Evolutionary conservation across 2,113 vertebrate genomes (phyloP).

Genomic region (Platichthys flesus): DNA sequence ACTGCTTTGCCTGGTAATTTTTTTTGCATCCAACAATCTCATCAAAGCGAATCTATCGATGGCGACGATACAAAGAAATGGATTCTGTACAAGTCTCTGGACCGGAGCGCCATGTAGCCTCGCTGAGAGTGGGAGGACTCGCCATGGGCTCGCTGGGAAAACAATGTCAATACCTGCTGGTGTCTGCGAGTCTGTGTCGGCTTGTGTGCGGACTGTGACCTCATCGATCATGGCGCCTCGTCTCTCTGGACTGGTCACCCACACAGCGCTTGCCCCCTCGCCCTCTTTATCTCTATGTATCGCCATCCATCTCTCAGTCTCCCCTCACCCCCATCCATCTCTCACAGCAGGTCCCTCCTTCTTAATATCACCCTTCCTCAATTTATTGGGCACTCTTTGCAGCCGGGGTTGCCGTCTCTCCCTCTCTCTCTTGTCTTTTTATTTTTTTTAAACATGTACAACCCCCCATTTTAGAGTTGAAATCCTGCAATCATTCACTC

Average conservation of each 20-base stretch:
- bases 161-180: slow-evolving; percentile 41
- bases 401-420: slow-evolving; percentile 29
- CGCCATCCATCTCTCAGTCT: slow-evolving; percentile 59
- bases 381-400: slow-evolving; percentile 18
- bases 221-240: slow-evolving; percentile 76
- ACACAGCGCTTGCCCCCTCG: slow-evolving; percentile 61
- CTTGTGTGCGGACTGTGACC: slow-evolving; percentile 46
- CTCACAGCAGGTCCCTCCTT: slow-evolving; percentile 48
- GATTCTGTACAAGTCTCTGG: slow-evolving; percentile 17
- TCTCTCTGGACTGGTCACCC: slow-evolving; percentile 72
- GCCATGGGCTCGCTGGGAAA: slow-evolving; percentile 40
- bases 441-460: slow-evolving; percentile 7
- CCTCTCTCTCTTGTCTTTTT: slow-evolving; percentile 2
- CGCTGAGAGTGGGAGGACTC: slow-evolving; percentile 50
- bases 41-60: slow-evolving; percentile 76
- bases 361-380: slow-evolving; percentile 44
- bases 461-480: slow-evolving; percentile 62
- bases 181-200: slow-evolving; percentile 21
- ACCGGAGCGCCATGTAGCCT: slow-evolving; percentile 11
- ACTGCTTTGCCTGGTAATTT: slow-evolving; percentile 65
- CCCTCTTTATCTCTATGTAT: slow-evolving; percentile 65
- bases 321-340: neutral
- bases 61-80: slow-evolving; percentile 61
- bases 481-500: slow-evolving; percentile 77
- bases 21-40: slow-evolving; percentile 68